Conservation (phyloP, 2,113 vertebrate species). For the Chaetodon auriga region DNA sequence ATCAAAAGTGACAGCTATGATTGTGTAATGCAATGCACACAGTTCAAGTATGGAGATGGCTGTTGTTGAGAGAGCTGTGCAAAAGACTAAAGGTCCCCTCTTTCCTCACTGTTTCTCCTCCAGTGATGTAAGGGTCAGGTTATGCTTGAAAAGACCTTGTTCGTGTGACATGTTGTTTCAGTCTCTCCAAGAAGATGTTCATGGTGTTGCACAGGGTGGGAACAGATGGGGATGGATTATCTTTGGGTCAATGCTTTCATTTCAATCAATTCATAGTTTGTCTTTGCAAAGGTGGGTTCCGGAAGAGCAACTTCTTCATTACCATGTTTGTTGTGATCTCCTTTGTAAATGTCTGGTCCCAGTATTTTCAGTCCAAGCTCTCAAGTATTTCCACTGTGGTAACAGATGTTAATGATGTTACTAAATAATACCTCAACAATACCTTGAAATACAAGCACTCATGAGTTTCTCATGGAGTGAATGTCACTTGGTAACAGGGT, state of each 20-base stretch:
- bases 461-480: neutral
- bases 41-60: neutral
- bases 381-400: neutral
- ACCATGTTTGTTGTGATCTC: neutral
- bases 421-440: neutral
- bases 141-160: neutral
- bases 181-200: no score
- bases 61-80: neutral
- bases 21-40: neutral
- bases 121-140: neutral
- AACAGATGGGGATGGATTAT: no score
- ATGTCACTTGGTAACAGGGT: neutral
- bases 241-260: no score
- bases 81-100: conserved; percentile 3
- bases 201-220: no score
- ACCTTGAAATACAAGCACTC: neutral
- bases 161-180: neutral
- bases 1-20: neutral
- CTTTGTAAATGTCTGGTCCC: neutral
- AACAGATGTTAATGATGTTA: neutral
- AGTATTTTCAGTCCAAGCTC: neutral
- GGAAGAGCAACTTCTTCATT: neutral
- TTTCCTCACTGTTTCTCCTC: neutral
- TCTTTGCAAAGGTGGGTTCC: neutral
- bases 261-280: neutral